A percentile compares a stretch with the other conserved stretches of the same genome.
Evolutionary conservation across 2,113 vertebrate species (phyloP).

Genomic region (Crotalus horridus): DNA sequence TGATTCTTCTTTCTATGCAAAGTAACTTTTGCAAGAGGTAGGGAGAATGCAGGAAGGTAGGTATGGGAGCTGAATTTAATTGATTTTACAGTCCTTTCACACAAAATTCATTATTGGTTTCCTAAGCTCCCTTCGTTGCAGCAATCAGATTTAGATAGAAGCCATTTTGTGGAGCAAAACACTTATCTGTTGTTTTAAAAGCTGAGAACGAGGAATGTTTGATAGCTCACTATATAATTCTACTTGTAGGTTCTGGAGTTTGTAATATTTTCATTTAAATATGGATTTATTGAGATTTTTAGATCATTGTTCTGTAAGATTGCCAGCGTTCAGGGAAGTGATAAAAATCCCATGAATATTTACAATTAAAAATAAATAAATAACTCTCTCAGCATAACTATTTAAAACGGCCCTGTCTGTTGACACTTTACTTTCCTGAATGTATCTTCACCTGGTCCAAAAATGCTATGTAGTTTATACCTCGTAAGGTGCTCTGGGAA

Average conservation of each 20-base stretch:
- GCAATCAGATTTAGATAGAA: background rate
- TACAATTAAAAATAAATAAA: background rate
- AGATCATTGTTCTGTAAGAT: background rate
- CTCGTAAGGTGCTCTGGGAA: too few species aligned
- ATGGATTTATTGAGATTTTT: background rate
- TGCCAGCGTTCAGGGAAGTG: background rate
- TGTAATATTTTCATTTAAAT: background rate
- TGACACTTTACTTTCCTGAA: background rate
- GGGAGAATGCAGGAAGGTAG: background rate
- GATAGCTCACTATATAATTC: background rate
- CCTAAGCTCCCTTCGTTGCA: background rate
- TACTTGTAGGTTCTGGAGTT: background rate
- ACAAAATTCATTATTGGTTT: background rate
- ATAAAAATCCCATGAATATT: background rate
- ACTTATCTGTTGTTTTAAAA: background rate
- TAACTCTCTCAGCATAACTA: background rate
- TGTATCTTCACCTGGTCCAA: background rate
- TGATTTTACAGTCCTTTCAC: background rate
- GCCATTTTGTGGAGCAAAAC: background rate
- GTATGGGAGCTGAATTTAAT: background rate
- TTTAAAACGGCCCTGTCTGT: background rate
- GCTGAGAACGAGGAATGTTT: background rate
- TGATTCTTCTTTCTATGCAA: background rate
- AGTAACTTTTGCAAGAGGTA: background rate
- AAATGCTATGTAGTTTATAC: background rate